A percentile compares a stretch with the other conserved stretches of the same genome.
These are phyloP conservation scores for Anarrhichthys ocellatus DNA, from an alignment of 2,113 vertebrate species.

Conservation along the genomic window DNA sequence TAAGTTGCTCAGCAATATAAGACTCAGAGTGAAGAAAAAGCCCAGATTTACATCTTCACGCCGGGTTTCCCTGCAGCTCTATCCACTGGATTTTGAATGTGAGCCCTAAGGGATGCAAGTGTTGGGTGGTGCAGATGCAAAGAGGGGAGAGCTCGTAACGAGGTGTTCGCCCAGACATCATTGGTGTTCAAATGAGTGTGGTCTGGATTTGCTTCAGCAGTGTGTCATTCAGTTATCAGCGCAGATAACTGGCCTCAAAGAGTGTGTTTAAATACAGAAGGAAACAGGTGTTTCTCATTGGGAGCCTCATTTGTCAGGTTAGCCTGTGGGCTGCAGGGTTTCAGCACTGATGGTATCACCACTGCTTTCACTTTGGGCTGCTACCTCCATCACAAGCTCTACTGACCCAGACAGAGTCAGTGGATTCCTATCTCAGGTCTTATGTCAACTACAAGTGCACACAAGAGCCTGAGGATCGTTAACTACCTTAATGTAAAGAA, in stretches of 20 bases:
- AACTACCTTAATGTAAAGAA: not conserved
- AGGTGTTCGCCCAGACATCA: not conserved
- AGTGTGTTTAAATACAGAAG: not conserved
- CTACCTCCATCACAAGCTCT: not conserved
- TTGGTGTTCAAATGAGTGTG: not conserved
- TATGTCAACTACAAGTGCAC: not conserved
- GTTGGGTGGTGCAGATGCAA: slow-evolving; percentile 56
- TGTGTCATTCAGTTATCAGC: not conserved
- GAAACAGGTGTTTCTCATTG: slow-evolving; percentile 9
- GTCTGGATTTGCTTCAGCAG: not conserved
- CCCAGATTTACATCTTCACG: slow-evolving; percentile 10
- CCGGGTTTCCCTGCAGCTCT: slow-evolving; percentile 7
- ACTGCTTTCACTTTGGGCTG: not conserved
- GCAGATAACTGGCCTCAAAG: not conserved
- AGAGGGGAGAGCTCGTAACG: slow-evolving; percentile 2
- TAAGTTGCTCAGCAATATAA: not conserved
- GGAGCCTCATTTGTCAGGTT: slow-evolving; percentile 29
- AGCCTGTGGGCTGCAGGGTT: slow-evolving; percentile 25
- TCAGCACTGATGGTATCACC: slow-evolving; percentile 18
- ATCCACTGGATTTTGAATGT: slow-evolving; percentile 22
- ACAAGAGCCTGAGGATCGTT: not conserved
- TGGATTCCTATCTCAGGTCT: not conserved
- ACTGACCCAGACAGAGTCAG: not conserved
- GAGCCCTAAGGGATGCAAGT: slow-evolving; percentile 60
- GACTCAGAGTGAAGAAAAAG: slow-evolving; percentile 8